phyloP scores from a whole-genome alignment of 2,797 vertebrate species.

The Chelmon rostratus region DNA sequence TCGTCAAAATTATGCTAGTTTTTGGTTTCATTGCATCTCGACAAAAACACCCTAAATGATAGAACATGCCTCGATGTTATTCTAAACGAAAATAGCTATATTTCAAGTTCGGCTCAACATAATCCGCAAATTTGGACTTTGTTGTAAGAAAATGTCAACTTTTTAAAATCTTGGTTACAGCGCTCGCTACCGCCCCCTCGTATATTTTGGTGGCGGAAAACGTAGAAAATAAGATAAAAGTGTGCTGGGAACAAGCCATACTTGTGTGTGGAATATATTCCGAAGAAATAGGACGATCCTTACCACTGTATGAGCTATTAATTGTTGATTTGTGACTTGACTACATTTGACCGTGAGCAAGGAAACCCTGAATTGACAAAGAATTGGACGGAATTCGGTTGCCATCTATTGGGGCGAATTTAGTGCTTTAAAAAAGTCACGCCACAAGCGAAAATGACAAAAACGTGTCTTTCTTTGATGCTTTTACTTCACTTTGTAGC shows the following conservation, averaged over 20 bases:
- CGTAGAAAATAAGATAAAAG: background rate
- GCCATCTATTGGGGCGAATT: background rate
- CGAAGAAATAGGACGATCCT: background rate
- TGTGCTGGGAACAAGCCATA: rapidly evolving
- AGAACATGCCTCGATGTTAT: rapidly evolving
- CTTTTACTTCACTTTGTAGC: background rate
- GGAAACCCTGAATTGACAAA: background rate
- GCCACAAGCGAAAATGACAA: background rate
- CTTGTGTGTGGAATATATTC: background rate
- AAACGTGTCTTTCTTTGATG: background rate
- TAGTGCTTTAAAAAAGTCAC: background rate
- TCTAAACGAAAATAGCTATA: rapidly evolving
- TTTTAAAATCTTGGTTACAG: slow-evolving; percentile 15
- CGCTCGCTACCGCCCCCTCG: background rate
- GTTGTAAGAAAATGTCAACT: slow-evolving; percentile 25
- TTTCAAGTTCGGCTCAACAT: slow-evolving; percentile 19
- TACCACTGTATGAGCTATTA: rapidly evolving
- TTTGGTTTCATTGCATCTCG: background rate
- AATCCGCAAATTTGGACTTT: rapidly evolving
- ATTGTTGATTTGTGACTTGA: rapidly evolving
- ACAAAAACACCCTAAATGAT: rapidly evolving
- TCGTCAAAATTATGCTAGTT: background rate
- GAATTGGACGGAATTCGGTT: slow-evolving; percentile 3
- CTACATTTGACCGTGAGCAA: background rate
- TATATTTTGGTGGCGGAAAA: background rate